Evolutionary conservation across 2,797 vertebrate genomes (phyloP), one percentile per base, ranked within the genome.

Genomic region (Rhinogobio ventralis): DNA sequence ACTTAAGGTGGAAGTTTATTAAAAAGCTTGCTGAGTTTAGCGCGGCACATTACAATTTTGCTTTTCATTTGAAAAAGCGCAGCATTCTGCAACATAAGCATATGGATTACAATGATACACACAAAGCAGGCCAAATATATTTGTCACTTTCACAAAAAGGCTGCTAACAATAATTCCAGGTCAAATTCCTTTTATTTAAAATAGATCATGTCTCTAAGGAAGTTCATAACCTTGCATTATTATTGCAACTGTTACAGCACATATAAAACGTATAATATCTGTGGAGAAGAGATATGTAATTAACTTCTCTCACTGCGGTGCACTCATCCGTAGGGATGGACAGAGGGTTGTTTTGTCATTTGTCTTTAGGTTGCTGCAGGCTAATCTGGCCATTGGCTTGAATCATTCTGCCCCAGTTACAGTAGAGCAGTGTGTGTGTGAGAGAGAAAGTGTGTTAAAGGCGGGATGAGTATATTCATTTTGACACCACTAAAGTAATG

Each of bases 341-440:
- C 77, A 69, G 75, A 85, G 33, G 83, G 86, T 79, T 73, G 89
- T 86, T 84, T 84, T 85, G 46, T 86, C 79, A 23, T 87, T 86
- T 88, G 86, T 89, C 83, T 87, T 79, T 78, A 76, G 79, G 87
- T 51, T 86, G 84, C 79, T 74, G 57, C 78, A 64, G 90, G 88
- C 83, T 73, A 86, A 85, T 84, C 75, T 91, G 91, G 85, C 82
- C 89, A 90, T 90, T 92, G 92, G 90, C 90, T 91, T 92, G 90
- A 91, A 95, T 95, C 94, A 95, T 95, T 95, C 94, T 94, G 95
- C 94, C 94, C 94, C 92, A 95, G 93, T 95, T 95, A 93, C 89
- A 91, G 88, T 90, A 90, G 86, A 90, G 75, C 88, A 73, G 46
- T 45, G 57, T 45, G 53, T 42, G 76, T 36, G 72, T 25, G 30